Evolutionary conservation across 1,140 invertebrate genomes (phyloP), one percentile per base, ranked within the genome.

Genomic region (Drosophila lacteicornis): DNA sequence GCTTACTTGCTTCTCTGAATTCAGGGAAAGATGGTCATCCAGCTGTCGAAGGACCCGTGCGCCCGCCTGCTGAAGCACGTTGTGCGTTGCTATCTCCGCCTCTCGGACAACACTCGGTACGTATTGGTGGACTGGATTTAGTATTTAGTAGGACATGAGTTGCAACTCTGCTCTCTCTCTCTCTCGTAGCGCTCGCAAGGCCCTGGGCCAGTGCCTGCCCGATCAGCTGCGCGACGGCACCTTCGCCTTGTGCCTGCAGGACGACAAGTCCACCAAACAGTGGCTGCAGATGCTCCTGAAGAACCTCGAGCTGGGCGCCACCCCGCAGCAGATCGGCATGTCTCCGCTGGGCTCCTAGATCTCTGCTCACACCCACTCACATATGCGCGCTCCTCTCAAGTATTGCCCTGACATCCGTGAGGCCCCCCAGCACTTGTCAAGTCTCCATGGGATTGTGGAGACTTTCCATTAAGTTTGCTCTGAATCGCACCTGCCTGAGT

Each of bases 21-120:
- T 19, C 42, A 87, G 93, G 98, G 99, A 4, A 99, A 99, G 95
- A 99, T 99, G 99, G 99, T 99, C 2, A 94, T 99, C 36, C 97
- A 98, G 17, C 93, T 99, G 51, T 97, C 98, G 0, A 99, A 99
- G 93, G 99, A 99, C 91, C 98, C 98, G 5, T 99, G 98, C 4
- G 97, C 98, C 15, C 94, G 99, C 60, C 94, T 99, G 0, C 93
- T 99, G 8, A 99, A 99, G 91, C 99, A 99, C 95, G 98, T 99
- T 46, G 98, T 99, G 8, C 94, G 99, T 17, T 99, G 99, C 93
- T 99, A 99, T 93, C 93, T 99, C 0, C 95, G 99, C 71, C 94
- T 99, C 1, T 99, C 98, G 8, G 99, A 99, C 93, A 99, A 99
- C 94, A 96, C 97, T 69, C 97, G 91, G 84, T 92, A 30, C 46